Conservation (phyloP, 2,797 vertebrate species). For the Mormyrops attenuatus region DNA sequence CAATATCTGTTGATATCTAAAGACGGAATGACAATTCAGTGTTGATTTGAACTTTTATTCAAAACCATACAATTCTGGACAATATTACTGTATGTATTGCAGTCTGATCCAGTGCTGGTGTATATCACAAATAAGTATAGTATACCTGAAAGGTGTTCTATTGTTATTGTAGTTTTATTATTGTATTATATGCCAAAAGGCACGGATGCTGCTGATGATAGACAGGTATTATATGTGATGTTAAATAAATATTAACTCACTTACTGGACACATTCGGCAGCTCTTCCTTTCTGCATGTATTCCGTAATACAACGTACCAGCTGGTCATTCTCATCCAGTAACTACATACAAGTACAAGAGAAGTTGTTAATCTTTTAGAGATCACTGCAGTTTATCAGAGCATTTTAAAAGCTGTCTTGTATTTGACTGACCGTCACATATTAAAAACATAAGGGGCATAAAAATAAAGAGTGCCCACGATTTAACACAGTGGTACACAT, state of each 20-base stretch:
- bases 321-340: slow-evolving; percentile 94
- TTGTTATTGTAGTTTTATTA: background rate
- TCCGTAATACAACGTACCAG: slow-evolving; percentile 84
- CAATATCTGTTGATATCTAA: slow-evolving; percentile 88
- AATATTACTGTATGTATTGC: background rate
- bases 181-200: background rate
- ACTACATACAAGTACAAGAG: slow-evolving; percentile 49
- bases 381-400: background rate
- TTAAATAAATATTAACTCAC: slow-evolving; percentile 41
- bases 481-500: background rate
- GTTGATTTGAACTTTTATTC: background rate
- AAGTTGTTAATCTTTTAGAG: background rate
- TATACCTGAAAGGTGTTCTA: background rate
- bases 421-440: background rate
- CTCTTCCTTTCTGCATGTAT: slow-evolving; percentile 88
- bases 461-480: background rate
- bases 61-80: background rate
- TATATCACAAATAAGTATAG: background rate
- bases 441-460: background rate
- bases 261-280: slow-evolving; percentile 87
- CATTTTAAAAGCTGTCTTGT: background rate
- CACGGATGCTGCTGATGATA: background rate
- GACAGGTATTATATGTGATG: background rate
- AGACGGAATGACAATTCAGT: background rate
- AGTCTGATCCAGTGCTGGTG: background rate